These are phyloP conservation scores for Lophochroa leadbeateri DNA, from an alignment of 2,113 vertebrate species.

Conservation along the genomic window DNA sequence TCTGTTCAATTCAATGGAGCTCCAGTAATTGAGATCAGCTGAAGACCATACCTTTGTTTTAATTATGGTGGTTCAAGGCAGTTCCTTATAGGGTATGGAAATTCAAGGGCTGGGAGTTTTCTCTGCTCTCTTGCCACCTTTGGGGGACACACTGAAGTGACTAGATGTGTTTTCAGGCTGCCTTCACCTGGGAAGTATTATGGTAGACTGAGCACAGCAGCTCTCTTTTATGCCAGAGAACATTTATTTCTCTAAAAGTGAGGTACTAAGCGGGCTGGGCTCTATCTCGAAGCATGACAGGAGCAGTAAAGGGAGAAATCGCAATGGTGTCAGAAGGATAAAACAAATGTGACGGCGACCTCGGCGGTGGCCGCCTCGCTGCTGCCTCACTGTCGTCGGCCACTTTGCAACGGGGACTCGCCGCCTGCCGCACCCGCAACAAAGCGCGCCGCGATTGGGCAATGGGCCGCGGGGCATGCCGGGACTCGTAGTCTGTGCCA, in stretches of 20 bases:
- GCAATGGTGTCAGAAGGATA: neutral
- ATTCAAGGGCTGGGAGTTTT: neutral
- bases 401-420: slow-evolving; percentile 86
- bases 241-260: neutral
- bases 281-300: neutral
- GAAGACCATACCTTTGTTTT: neutral
- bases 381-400: slow-evolving; percentile 99
- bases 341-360: slow-evolving; percentile 43
- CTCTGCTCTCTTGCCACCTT: neutral
- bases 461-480: neutral
- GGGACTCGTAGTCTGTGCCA: slow-evolving; percentile 72
- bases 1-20: neutral
- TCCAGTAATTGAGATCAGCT: neutral
- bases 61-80: neutral
- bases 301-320: neutral
- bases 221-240: neutral
- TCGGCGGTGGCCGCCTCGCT: slow-evolving; percentile 78
- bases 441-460: slow-evolving; percentile 78
- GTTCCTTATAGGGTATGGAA: neutral
- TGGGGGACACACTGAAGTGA: neutral
- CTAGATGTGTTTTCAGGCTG: neutral
- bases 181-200: neutral
- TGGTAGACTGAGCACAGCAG: neutral
- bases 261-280: neutral
- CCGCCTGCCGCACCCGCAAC: slow-evolving; percentile 64